phyloP scores from a whole-genome alignment of 2,888 invertebrate genomes.

The Diaprepes abbreviatus region DNA sequence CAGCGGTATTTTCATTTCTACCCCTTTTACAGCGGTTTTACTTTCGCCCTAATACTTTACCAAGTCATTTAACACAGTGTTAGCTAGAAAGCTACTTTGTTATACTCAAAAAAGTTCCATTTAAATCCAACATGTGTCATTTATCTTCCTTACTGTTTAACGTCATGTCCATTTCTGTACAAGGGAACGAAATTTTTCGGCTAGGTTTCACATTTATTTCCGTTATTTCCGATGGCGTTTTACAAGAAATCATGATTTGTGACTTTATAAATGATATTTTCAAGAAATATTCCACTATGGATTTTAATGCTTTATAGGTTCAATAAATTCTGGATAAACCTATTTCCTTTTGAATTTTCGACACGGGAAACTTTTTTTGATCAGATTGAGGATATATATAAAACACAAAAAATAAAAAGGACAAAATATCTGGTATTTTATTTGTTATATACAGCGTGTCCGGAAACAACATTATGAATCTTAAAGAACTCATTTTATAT shows the following conservation, averaged over 20 bases:
- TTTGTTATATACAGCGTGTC: too few species aligned
- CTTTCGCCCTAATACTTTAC: slow-evolving; percentile 28
- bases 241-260: slow-evolving; percentile 33
- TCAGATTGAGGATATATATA: not conserved
- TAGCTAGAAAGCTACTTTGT: slow-evolving; percentile 46
- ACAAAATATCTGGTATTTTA: too few species aligned
- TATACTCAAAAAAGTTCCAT: slow-evolving; percentile 44
- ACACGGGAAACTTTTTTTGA: not conserved
- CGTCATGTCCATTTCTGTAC: slow-evolving; percentile 42
- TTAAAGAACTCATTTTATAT: too few species aligned
- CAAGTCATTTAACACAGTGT: slow-evolving; percentile 48
- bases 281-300: slow-evolving; percentile 15
- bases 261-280: slow-evolving; percentile 20
- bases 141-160: slow-evolving; percentile 44
- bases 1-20: not conserved
- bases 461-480: too few species aligned
- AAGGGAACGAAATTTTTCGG: slow-evolving; percentile 28
- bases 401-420: too few species aligned
- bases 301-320: slow-evolving; percentile 13
- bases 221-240: slow-evolving; percentile 17
- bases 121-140: slow-evolving; percentile 46
- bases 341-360: slow-evolving; percentile 8
- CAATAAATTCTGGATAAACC: slow-evolving; percentile 15
- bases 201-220: slow-evolving; percentile 31
- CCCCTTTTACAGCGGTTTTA: slow-evolving; percentile 12